A percentile compares a stretch with the other conserved stretches of the same genome.
Conservation (phyloP, 1,140 invertebrate genomes). For the Brachionus asplanchnoidis region DNA sequence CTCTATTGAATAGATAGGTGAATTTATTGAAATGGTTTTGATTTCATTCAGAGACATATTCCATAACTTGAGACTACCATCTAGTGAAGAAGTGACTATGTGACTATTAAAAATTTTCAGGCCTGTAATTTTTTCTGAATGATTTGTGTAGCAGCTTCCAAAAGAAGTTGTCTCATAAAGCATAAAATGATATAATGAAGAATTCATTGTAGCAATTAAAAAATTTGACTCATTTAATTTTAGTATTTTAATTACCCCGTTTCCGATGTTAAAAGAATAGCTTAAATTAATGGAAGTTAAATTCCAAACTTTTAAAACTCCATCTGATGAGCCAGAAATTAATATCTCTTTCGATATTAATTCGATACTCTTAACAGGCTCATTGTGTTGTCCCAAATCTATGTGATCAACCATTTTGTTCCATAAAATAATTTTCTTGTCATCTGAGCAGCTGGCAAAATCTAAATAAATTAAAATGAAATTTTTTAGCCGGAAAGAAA, state of each 20-base stretch:
- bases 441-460: neutral
- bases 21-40: neutral
- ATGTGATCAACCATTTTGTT: neutral
- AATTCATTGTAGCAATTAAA: neutral
- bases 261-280: neutral
- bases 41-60: neutral
- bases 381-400: neutral
- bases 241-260: neutral
- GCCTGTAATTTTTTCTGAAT: neutral
- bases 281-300: neutral
- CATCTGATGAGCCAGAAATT: neutral
- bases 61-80: neutral
- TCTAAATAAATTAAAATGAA: too few relatives aligned
- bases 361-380: neutral
- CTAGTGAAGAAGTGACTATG: neutral
- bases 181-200: neutral
- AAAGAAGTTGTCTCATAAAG: neutral
- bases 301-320: neutral
- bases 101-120: neutral
- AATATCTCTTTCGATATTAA: neutral
- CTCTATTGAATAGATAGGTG: neutral
- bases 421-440: slow-evolving; percentile 3
- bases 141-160: neutral
- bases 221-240: neutral
- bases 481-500: too few relatives aligned